phyloP scores from a whole-genome alignment of 2,888 invertebrate genomes.

The Acleris cristana region DNA sequence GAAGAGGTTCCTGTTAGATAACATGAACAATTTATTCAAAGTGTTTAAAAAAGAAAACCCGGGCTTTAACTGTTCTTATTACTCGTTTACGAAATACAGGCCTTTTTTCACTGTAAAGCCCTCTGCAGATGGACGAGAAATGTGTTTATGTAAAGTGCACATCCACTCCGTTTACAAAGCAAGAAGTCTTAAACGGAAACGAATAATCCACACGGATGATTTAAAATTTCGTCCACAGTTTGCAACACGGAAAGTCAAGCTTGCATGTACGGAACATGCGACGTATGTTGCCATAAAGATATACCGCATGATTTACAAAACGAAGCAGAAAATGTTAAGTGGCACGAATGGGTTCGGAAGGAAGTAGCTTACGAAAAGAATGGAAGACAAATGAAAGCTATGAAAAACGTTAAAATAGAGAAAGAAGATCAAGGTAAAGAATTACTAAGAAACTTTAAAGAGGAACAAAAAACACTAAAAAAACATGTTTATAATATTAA shows the following conservation, averaged over 20 bases:
- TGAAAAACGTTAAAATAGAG: conserved; percentile 26
- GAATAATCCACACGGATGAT: conserved; percentile 20
- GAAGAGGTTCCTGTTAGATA: conserved; percentile 32
- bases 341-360: conserved; percentile 33
- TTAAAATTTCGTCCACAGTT: conserved; percentile 28
- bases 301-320: conserved; percentile 10
- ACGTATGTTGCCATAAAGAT: conserved; percentile 19
- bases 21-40: conserved; percentile 39
- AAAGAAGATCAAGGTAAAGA: conserved; percentile 15
- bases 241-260: conserved; percentile 24
- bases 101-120: conserved; percentile 40
- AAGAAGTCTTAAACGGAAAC: conserved; percentile 17
- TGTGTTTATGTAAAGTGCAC: conserved; percentile 41
- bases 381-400: conserved; percentile 22
- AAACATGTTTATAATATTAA: conserved; percentile 34
- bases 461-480: conserved; percentile 24
- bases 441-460: conserved; percentile 17
- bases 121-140: conserved; percentile 39
- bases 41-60: conserved; percentile 41
- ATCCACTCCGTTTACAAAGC: conserved; percentile 23
- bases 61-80: conserved; percentile 38
- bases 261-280: conserved; percentile 38
- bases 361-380: conserved; percentile 32
- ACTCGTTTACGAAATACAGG: conserved; percentile 40
- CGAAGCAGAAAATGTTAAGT: conserved; percentile 18